Conservation (phyloP, 2,113 vertebrate species). For the Cololabis saira region DNA sequence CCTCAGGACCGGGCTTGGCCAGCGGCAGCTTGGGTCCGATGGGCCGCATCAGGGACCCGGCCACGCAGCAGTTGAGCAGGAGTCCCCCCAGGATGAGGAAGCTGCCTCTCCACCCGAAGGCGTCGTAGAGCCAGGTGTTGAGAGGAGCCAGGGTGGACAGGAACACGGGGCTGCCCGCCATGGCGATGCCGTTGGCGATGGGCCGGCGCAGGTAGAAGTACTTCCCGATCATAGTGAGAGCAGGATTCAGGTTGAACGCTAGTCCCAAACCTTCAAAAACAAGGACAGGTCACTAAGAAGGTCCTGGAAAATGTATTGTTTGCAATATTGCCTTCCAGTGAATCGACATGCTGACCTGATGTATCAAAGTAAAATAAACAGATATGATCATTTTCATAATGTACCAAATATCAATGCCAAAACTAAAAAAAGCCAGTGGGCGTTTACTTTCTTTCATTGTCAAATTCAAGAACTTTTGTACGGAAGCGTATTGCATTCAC, state of each 20-base stretch:
- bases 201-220: constrained; percentile 95
- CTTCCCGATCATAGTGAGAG: constrained; percentile 97
- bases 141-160: constrained; percentile 92
- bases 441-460: too few relatives aligned
- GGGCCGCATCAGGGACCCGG: constrained; percentile 94
- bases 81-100: constrained; percentile 95
- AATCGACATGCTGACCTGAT: too few relatives aligned
- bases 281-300: too few relatives aligned
- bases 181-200: constrained; percentile 94
- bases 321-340: too few relatives aligned
- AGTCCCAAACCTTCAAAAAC: constrained; percentile 86
- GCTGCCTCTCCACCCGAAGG: constrained; percentile 95
- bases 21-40: constrained; percentile 83
- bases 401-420: not conserved
- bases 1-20: constrained; percentile 21
- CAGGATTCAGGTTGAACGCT: constrained; percentile 96
- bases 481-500: too few relatives aligned
- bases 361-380: too few relatives aligned
- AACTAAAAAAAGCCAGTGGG: too few relatives aligned
- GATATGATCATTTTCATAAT: too few relatives aligned
- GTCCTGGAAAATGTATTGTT: too few relatives aligned
- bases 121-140: constrained; percentile 90
- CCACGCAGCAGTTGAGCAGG: constrained; percentile 95
- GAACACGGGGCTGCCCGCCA: constrained; percentile 98
- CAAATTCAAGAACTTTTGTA: too few relatives aligned